These are phyloP conservation scores for Hetaerina americana DNA, from an alignment of 1,140 invertebrate genomes.

Conservation along the genomic window DNA sequence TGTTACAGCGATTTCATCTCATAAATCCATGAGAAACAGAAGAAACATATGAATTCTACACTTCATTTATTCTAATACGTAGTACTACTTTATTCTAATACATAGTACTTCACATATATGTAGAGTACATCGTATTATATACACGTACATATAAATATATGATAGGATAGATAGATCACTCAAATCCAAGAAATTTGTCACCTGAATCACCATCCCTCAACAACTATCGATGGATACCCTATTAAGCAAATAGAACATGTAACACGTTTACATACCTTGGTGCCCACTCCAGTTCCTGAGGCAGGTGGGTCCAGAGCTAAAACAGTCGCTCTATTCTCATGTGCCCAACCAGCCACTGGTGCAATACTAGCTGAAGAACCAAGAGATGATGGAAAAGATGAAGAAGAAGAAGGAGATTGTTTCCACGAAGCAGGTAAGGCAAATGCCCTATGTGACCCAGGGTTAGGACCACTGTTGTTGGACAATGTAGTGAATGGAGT, in stretches of 20 bases:
- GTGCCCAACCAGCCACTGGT: slow-evolving; percentile 41
- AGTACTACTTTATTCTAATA: too few relatives aligned
- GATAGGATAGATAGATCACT: too few relatives aligned
- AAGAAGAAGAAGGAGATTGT: slow-evolving; percentile 13
- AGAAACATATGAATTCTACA: too few relatives aligned
- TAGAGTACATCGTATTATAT: neutral
- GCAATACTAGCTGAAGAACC: neutral
- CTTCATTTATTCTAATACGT: too few relatives aligned
- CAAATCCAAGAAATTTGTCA: too few relatives aligned
- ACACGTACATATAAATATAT: neutral
- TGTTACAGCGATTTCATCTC: too few relatives aligned
- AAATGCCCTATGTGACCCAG: neutral
- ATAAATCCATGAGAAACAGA: too few relatives aligned
- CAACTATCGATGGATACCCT: too few relatives aligned
- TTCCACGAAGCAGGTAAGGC: neutral
- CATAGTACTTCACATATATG: neutral
- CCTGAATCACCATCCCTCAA: too few relatives aligned
- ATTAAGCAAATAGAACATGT: too few relatives aligned
- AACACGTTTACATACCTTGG: too few relatives aligned
- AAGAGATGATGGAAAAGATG: slow-evolving; percentile 10
- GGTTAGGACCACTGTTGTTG: neutral
- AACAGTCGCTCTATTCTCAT: slow-evolving; percentile 58
- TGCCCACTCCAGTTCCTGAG: slow-evolving; percentile 45
- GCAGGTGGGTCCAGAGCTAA: slow-evolving; percentile 69
- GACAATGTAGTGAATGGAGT: slow-evolving; percentile 11